Evolutionary conservation across 2,888 invertebrate species (phyloP).

Genomic region (Sphinx pinastri): DNA sequence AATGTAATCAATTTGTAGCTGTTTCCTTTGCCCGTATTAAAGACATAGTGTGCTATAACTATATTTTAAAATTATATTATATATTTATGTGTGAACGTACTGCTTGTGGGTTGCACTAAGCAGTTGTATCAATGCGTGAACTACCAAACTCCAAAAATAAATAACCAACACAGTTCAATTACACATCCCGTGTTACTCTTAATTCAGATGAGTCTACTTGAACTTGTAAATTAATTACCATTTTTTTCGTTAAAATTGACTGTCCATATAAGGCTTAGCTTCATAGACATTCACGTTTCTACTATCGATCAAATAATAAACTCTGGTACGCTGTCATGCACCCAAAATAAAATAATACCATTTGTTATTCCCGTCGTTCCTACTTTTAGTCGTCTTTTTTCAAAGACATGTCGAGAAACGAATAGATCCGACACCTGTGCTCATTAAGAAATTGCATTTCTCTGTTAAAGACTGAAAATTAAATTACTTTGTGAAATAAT

Average conservation of each 20-base stretch:
- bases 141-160: no score
- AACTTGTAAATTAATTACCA: no score
- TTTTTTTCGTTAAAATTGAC: conserved; percentile 1
- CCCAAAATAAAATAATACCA: conserved; percentile 48
- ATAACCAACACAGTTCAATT: no score
- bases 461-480: conserved; percentile 17
- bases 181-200: no score
- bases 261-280: conserved; percentile 5
- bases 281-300: conserved; percentile 38
- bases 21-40: no score
- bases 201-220: no score
- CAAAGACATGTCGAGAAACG: conserved; percentile 28
- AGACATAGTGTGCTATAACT: no score
- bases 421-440: conserved; percentile 1
- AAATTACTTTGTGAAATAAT: conserved; percentile 14
- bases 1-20: no score
- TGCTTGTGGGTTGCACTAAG: no score
- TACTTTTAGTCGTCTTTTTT: conserved; percentile 37
- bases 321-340: conserved; percentile 48
- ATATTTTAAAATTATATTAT: no score
- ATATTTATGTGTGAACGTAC: no score
- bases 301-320: conserved; percentile 50
- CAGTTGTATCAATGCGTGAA: no score
- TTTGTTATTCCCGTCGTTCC: conserved; percentile 45
- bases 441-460: conserved; percentile 14